These are phyloP conservation scores for Cetonia aurata DNA, from an alignment of 2,888 invertebrate genomes.

Conservation along the genomic window DNA sequence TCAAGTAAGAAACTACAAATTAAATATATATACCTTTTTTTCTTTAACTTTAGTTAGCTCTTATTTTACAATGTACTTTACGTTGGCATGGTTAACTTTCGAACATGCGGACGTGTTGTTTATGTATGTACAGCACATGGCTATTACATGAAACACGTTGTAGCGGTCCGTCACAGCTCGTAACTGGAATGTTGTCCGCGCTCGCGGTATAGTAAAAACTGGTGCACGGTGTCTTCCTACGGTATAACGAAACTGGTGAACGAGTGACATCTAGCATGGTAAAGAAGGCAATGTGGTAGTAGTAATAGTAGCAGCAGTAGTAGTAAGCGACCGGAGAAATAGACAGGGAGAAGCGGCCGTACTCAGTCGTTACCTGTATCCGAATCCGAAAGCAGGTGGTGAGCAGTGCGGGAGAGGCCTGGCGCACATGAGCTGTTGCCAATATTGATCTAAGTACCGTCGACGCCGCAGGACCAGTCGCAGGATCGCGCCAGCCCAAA, in stretches of 20 bases:
- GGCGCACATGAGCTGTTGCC: conserved; percentile 58
- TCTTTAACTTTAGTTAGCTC: too few species aligned
- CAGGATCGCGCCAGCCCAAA: conserved; percentile 60
- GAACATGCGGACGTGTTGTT: too few species aligned
- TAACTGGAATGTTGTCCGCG: conserved; percentile 4
- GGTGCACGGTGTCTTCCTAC: conserved; percentile 14
- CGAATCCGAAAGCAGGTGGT: conserved; percentile 41
- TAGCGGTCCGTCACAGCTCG: neutral
- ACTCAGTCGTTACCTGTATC: conserved; percentile 45
- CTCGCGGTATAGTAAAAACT: conserved; percentile 13
- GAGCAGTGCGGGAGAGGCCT: conserved; percentile 51
- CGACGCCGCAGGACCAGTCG: conserved; percentile 61
- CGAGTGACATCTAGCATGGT: conserved; percentile 36
- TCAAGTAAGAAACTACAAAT: too few species aligned
- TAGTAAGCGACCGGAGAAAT: conserved; percentile 32
- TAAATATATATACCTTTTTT: too few species aligned
- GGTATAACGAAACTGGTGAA: neutral
- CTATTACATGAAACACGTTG: neutral
- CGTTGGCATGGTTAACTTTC: too few species aligned
- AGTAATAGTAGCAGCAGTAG: conserved; percentile 14
- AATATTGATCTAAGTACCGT: conserved; percentile 63
- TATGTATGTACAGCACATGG: too few species aligned
- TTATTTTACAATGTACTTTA: too few species aligned
- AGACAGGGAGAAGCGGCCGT: conserved; percentile 34
- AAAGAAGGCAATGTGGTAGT: conserved; percentile 18